These are phyloP conservation scores for Gorilla gorilla DNA, from an alignment of 2,113 vertebrate genomes.

Conservation along the genomic window DNA sequence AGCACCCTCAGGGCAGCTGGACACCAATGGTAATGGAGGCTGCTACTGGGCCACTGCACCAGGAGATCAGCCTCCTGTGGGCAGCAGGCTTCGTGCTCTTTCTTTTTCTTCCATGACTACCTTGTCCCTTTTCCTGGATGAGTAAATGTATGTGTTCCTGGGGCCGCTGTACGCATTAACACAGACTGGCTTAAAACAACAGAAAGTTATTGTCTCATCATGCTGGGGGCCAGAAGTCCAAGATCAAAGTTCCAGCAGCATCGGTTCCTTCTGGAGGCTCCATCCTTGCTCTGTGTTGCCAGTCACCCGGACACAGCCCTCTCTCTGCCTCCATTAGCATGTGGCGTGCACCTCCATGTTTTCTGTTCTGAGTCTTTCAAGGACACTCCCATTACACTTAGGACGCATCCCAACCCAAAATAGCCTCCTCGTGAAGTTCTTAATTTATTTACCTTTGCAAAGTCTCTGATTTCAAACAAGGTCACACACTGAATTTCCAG, in stretches of 20 bases:
- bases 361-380: not conserved
- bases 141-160: rapidly evolving
- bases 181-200: too few species aligned
- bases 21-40: rapidly evolving
- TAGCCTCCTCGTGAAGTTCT: not conserved
- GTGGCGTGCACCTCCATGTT: rapidly evolving
- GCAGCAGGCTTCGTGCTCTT: not conserved
- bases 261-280: not conserved
- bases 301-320: too few species aligned
- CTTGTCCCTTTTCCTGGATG: not conserved
- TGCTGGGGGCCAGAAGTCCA: too few species aligned
- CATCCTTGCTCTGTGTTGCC: not conserved
- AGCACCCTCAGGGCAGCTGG: not conserved
- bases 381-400: not conserved
- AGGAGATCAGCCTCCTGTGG: not conserved
- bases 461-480: not conserved
- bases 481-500: not conserved
- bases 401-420: not conserved
- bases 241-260: not conserved
- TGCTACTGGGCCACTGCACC: too few species aligned
- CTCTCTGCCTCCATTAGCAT: rapidly evolving
- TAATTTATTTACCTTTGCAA: not conserved
- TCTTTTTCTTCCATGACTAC: not conserved
- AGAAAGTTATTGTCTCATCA: not conserved
- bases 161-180: not conserved